Conservation (phyloP, 2,113 vertebrate species). For the Melanostigma gelatinosum region DNA sequence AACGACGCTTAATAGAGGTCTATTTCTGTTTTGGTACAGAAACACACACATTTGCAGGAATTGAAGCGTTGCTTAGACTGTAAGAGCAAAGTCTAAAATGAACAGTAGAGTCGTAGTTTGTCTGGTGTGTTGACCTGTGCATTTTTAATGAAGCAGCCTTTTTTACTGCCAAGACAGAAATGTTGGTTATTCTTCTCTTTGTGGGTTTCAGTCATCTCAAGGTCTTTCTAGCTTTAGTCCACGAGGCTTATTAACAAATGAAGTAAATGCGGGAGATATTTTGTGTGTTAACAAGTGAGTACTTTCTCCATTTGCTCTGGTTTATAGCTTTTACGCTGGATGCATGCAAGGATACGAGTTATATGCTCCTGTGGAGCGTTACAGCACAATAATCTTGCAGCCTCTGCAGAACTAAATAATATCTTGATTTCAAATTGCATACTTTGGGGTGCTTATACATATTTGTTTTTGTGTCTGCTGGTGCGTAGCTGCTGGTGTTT, state of each 20-base stretch:
- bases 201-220: neutral
- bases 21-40: neutral
- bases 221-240: neutral
- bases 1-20: neutral
- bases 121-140: neutral
- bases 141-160: no score
- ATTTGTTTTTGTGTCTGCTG: neutral
- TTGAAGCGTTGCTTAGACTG: neutral
- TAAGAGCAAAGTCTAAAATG: no score
- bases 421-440: neutral
- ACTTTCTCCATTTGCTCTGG: neutral
- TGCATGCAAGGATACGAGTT: neutral
- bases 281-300: neutral
- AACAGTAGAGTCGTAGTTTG: neutral
- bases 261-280: neutral
- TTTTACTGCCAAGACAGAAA: neutral
- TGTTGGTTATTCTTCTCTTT: neutral
- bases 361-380: neutral
- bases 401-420: neutral
- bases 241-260: neutral
- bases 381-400: neutral
- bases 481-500: neutral
- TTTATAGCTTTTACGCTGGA: neutral
- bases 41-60: neutral
- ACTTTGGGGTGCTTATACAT: no score